Conservation (phyloP, 2,113 vertebrate species). For the Tenrec ecaudatus region DNA sequence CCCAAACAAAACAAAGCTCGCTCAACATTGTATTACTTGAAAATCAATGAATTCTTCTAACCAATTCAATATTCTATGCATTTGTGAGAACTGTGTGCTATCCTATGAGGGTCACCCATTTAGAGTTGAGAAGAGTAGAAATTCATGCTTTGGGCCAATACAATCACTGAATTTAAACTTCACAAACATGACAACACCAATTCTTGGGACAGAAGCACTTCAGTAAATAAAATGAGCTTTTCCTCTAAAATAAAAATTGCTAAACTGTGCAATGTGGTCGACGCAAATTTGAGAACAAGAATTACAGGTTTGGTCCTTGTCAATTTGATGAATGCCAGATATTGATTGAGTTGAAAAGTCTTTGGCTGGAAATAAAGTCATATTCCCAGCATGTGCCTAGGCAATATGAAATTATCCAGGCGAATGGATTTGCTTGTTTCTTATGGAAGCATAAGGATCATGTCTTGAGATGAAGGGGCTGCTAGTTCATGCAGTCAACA, state of each 20-base stretch:
- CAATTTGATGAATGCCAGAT: constrained; percentile 46
- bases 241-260: constrained; percentile 46
- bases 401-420: constrained; percentile 60
- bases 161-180: constrained; percentile 26
- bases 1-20: constrained; percentile 30
- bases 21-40: constrained; percentile 54
- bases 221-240: background rate
- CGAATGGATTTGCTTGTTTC: constrained; percentile 41
- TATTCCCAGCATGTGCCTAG: constrained; percentile 42
- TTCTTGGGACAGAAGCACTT: constrained; percentile 30
- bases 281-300: constrained; percentile 42
- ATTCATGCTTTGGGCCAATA: constrained; percentile 19
- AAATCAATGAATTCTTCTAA: background rate
- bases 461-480: background rate
- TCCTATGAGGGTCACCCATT: constrained; percentile 22
- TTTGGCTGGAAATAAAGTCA: constrained; percentile 50
- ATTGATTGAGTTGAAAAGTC: constrained; percentile 54
- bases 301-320: constrained; percentile 25
- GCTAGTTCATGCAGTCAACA: constrained; percentile 12
- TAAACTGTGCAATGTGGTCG: background rate
- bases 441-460: background rate
- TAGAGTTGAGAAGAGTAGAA: constrained; percentile 13
- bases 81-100: constrained; percentile 35
- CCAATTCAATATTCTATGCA: constrained; percentile 1
- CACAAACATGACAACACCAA: background rate